Evolutionary conservation across 2,113 vertebrate species (phyloP).

Genomic region (Lepus americanus): DNA sequence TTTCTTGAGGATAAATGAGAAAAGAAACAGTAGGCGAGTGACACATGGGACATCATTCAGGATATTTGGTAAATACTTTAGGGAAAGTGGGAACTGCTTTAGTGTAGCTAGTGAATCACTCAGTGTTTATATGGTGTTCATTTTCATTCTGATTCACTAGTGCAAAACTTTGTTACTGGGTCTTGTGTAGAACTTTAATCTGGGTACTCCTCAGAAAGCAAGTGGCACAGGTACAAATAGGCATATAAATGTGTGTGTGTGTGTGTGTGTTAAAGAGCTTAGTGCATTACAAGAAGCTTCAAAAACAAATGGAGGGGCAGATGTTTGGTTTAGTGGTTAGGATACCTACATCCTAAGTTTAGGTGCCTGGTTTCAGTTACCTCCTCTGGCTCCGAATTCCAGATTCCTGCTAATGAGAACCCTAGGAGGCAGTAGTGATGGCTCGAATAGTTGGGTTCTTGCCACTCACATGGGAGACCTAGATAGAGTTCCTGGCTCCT

Average conservation of each 20-base stretch:
- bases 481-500: no score
- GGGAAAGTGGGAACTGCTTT: not conserved
- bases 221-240: not conserved
- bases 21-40: not conserved
- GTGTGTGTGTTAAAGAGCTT: not conserved
- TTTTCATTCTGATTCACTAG: not conserved
- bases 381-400: no score
- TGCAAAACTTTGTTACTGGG: not conserved
- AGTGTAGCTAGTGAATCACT: not conserved
- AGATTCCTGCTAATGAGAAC: no score
- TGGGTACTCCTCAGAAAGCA: not conserved
- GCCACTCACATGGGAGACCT: no score
- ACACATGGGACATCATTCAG: not conserved
- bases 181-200: not conserved
- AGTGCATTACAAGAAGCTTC: not conserved
- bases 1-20: not conserved
- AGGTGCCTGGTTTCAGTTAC: no score
- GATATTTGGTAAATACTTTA: not conserved
- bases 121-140: not conserved
- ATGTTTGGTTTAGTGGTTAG: no score
- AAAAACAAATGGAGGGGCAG: not conserved
- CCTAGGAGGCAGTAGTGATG: no score
- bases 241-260: not conserved
- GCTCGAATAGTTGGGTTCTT: no score
- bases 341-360: no score